Evolutionary conservation across 1,140 invertebrate species (phyloP).

Genomic region (Drosophila melanica): DNA sequence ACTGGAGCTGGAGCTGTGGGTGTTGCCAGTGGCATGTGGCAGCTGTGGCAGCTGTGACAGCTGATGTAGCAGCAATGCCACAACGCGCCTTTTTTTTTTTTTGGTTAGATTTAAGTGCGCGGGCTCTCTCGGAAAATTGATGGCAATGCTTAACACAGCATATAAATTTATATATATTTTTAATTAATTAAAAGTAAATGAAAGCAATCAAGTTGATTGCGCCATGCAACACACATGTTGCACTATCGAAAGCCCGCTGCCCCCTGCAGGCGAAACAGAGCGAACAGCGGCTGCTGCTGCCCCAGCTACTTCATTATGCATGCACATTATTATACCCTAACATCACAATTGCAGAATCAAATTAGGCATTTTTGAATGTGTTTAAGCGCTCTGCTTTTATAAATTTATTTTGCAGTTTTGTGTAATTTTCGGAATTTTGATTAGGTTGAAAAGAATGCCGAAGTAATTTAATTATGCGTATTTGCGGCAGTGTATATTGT

Average conservation of each 20-base stretch:
- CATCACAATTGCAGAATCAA: no score
- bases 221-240: conserved; percentile 9
- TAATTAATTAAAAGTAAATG: conserved; percentile 81
- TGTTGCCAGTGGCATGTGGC: neutral
- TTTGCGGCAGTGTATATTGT: no score
- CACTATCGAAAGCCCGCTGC: conserved; percentile 9
- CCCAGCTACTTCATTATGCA: conserved; percentile 30
- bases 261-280: no score
- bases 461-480: no score
- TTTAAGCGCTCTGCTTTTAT: no score
- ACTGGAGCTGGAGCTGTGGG: no score
- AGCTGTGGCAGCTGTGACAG: no score
- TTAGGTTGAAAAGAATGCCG: no score
- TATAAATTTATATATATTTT: conserved; percentile 39
- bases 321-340: conserved; percentile 13
- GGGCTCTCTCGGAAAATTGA: conserved; percentile 10
- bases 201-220: conserved; percentile 78
- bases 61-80: no score
- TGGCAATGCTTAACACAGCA: neutral
- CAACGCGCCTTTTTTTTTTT: conserved; percentile 15
- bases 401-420: no score
- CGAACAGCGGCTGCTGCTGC: neutral
- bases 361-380: no score
- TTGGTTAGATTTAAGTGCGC: conserved; percentile 26
- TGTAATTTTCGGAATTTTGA: no score